phyloP scores from a whole-genome alignment of 2,888 invertebrate species.

The Congeria kusceri region DNA sequence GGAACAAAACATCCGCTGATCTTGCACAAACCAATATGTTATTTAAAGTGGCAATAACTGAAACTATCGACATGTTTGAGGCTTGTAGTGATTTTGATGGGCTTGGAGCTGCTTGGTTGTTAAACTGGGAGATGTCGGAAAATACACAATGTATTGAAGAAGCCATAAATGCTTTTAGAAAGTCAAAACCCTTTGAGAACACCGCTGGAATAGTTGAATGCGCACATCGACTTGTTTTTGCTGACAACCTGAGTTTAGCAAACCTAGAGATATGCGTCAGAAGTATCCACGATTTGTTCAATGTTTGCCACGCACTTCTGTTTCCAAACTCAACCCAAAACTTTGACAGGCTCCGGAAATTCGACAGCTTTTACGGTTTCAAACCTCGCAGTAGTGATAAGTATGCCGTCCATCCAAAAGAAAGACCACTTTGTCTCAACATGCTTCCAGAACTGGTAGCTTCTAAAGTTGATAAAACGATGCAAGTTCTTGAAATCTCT shows the following conservation, averaged over 20 bases:
- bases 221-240: constrained; percentile 58
- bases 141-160: too few relatives aligned
- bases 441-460: neutral
- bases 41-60: constrained; percentile 38
- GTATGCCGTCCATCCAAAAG: neutral
- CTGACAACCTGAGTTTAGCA: constrained; percentile 16
- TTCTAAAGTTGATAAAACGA: too few relatives aligned
- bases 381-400: constrained; percentile 5
- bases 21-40: neutral
- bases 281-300: constrained; percentile 63
- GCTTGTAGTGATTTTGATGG: constrained; percentile 40
- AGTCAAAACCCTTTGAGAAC: constrained; percentile 60
- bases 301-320: constrained; percentile 54
- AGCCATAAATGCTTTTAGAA: constrained; percentile 62
- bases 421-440: neutral
- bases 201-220: constrained; percentile 70
- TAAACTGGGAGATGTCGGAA: constrained; percentile 43
- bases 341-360: constrained; percentile 46
- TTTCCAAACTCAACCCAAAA: constrained; percentile 39
- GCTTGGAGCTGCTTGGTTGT: constrained; percentile 53
- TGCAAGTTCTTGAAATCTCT: too few relatives aligned
- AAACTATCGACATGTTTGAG: constrained; percentile 57
- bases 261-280: constrained; percentile 33
- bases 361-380: constrained; percentile 69
- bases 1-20: constrained; percentile 5